phyloP scores from a whole-genome alignment of 2,888 invertebrate genomes.

The Pyralis farinalis region DNA sequence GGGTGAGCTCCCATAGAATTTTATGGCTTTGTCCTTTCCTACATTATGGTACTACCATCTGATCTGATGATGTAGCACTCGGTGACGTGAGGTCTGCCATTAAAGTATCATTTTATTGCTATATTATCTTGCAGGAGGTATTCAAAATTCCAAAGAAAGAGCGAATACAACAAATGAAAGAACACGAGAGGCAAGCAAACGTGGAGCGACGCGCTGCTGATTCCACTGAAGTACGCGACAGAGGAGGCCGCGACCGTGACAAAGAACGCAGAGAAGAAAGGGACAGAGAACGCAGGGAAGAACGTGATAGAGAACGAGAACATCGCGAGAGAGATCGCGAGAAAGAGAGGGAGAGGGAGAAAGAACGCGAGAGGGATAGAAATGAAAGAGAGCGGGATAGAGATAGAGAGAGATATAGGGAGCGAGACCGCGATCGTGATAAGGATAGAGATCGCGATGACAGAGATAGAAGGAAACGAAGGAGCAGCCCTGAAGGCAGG shows the following conservation, averaged over 20 bases:
- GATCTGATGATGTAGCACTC: too few relatives aligned
- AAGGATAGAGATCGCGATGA: constrained; percentile 53
- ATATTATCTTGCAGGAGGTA: constrained; percentile 58
- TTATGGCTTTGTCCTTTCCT: too few relatives aligned
- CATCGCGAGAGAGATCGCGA: constrained; percentile 42
- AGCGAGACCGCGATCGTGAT: constrained; percentile 41
- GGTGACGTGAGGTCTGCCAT: too few relatives aligned
- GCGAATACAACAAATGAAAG: constrained; percentile 96
- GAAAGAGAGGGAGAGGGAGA: constrained; percentile 37
- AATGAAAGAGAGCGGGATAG: constrained; percentile 41
- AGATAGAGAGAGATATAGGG: constrained; percentile 36
- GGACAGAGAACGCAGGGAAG: constrained; percentile 32
- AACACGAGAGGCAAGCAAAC: constrained; percentile 95
- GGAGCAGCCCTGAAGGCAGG: constrained; percentile 65
- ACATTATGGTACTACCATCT: too few relatives aligned
- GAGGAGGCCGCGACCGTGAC: constrained; percentile 48
- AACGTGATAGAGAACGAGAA: constrained; percentile 42
- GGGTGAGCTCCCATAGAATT: too few relatives aligned
- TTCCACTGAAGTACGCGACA: constrained; percentile 62
- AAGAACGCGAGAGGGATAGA: constrained; percentile 46
- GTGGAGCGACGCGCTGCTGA: constrained; percentile 71
- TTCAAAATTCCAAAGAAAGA: constrained; percentile 97
- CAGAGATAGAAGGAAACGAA: constrained; percentile 63
- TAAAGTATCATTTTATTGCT: too few relatives aligned
- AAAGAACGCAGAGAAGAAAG: constrained; percentile 37